phyloP scores from a whole-genome alignment of 2,797 vertebrate species.

The Odontamblyopus rebecca region DNA sequence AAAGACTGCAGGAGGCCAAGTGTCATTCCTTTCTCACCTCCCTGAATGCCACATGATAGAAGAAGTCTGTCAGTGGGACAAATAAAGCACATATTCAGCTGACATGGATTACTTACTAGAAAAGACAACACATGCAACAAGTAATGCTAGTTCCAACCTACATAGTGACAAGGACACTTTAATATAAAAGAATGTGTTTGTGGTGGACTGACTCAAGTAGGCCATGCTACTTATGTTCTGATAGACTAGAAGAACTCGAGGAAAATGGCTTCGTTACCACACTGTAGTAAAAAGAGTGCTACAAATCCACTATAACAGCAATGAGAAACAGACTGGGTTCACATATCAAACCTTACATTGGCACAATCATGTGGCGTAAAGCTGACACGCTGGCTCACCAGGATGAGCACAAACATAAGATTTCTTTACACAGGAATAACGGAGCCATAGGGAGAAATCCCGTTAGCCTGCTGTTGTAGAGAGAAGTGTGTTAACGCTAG shows the following conservation, averaged over 20 bases:
- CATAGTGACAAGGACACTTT: slow-evolving; percentile 8
- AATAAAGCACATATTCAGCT: not conserved
- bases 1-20: slow-evolving; percentile 52
- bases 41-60: slow-evolving; percentile 67
- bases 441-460: slow-evolving; percentile 1
- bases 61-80: slow-evolving; percentile 58
- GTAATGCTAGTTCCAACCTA: not conserved
- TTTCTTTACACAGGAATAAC: slow-evolving; percentile 4
- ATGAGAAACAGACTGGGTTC: not conserved
- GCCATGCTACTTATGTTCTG: not conserved
- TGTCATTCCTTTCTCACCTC: slow-evolving; percentile 45
- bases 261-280: slow-evolving; percentile 3
- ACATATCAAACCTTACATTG: slow-evolving; percentile 12
- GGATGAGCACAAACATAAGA: slow-evolving; percentile 6
- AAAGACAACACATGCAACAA: slow-evolving; percentile 8
- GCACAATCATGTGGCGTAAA: slow-evolving; percentile 22
- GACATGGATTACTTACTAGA: not conserved
- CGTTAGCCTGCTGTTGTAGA: slow-evolving; percentile 19
- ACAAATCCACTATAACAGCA: not conserved
- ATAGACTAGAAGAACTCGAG: not conserved
- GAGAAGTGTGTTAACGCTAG: slow-evolving; percentile 21
- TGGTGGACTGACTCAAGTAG: slow-evolving; percentile 14
- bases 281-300: slow-evolving; percentile 2
- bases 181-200: slow-evolving; percentile 19
- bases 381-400: slow-evolving; percentile 46